Evolutionary conservation across 1,140 invertebrate genomes (phyloP), one percentile per base, ranked within the genome.

Genomic region (Metopolophium dirhodum): DNA sequence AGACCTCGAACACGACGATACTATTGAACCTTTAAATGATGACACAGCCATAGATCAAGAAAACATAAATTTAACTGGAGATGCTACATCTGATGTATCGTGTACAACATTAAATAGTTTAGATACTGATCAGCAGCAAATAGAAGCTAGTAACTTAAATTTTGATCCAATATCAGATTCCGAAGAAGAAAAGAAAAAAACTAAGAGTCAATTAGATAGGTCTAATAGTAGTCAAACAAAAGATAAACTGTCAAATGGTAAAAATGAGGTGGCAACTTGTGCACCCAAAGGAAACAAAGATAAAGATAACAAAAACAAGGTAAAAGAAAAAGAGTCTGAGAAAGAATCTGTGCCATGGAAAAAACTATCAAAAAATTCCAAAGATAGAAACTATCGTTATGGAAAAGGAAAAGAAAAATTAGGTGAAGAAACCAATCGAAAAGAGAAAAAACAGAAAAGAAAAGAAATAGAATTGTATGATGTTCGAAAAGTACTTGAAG

Each of bases 381-480:
- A 98, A 94, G 97, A 97, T 94, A 95, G 98, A 91, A 98, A 97
- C 94, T 98, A 98, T 94, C 96, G 98, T 1, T 95, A 94, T 95
- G 93, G 95, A 94, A 82, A 95, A 95, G 57, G 95, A 95, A 83
- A 95, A 93, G 94, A 94, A 96, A 94, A 95, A 95, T 93, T 95
- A 95, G 93, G 94, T 94, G 95, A 91, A 94, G 89, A 95, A 95
- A 94, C 94, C 94, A 94, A 95, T 94, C 93, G 94, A 94, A 94
- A 94, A 94, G 96, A 96, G 90, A 96, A 96, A 93, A 97, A 97
- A 93, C 97, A 97, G 94, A 97, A 97, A 94, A 95, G 97, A 14
- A 97, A 98, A 94, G 97, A 98, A 94, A 95, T 98, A 45, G 97
- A 97, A 94, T 96, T 97, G 26, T 98, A 98, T 94, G 97, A 98